Evolutionary conservation across 2,113 vertebrate species (phyloP).

Genomic region (Corythoichthys haematopterus): DNA sequence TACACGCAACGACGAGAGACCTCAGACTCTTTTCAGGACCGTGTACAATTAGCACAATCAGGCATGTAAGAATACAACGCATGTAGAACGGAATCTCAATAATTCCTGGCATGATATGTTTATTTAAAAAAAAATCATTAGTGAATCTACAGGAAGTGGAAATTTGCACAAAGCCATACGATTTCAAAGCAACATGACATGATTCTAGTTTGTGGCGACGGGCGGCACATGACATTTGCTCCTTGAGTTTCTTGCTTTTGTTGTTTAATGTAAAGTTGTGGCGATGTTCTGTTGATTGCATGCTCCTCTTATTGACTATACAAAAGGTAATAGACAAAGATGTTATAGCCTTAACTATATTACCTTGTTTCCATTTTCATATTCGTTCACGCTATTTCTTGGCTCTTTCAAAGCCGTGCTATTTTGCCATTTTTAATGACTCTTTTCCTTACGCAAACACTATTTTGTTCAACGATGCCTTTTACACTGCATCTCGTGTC

Average conservation of each 20-base stretch:
- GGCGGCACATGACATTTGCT: constrained; percentile 62
- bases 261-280: constrained; percentile 75
- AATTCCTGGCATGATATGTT: constrained; percentile 84
- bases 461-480: constrained; percentile 51
- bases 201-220: constrained; percentile 54
- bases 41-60: constrained; percentile 73
- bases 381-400: constrained; percentile 67
- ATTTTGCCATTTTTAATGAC: constrained; percentile 64
- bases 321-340: constrained; percentile 73
- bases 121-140: constrained; percentile 67
- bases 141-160: constrained; percentile 51
- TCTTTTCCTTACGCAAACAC: constrained; percentile 58
- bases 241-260: constrained; percentile 67
- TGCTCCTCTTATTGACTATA: constrained; percentile 80
- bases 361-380: constrained; percentile 79
- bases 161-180: constrained; percentile 70
- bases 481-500: constrained; percentile 44
- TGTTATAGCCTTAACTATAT: constrained; percentile 84
- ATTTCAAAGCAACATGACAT: constrained; percentile 54
- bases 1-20: constrained; percentile 70
- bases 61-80: constrained; percentile 86
- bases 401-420: constrained; percentile 68
- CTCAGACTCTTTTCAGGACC: constrained; percentile 62
- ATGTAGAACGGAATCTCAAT: constrained; percentile 82
- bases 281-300: constrained; percentile 82